Base-by-base conservation (phyloP, 1,140 invertebrate species). In the Drosophila bocki region DNA sequence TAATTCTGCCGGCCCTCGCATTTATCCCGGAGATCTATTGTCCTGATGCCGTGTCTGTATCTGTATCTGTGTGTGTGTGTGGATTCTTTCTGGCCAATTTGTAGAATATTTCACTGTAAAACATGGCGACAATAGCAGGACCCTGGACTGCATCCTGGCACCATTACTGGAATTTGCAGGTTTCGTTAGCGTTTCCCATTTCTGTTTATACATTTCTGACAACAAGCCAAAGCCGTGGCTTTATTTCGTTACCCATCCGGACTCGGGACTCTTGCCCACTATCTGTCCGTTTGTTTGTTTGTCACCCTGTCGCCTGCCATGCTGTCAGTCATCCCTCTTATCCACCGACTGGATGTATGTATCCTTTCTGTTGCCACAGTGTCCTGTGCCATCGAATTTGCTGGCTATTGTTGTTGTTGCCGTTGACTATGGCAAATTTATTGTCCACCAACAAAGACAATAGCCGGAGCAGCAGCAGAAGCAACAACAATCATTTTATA, bases 401-500 rank as follows among this genome's bases (percentile, higher is more conserved):
- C 48, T 74, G 50, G 53, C 35, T 17, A 12, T 39, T 39, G 33
- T 54, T 54, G 70, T 35, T 53, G 77, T 51, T 68, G 48, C 61
- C 59, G 45, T 63, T 68, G 61, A 63, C 70, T 54, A 35, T 82
- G 76, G 53, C 63, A 80, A 84, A 80, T 84, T 76, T 84, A 86
- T 78, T 74, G 51, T 45, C 26, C 64, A 62, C 3, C 64, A 45
- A 68, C 62, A 68, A 53, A 42, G 19, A 32, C 61, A 29, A 12
- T 26, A 39, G 60, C 5, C 35, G 35, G 48, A 26, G 12, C 33
- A n/a, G 33, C 22, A 53, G 32, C 26, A 39, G 33, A 41, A 15
- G 47, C 22, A 68, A 79, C 63, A 81, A 81, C 75, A 88, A 90
- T 90, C 82, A 79, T 80, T 85, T 88, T 84, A 79, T 75, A 65